Conservation (phyloP, 2,888 invertebrate species). For the Pachymerium ferrugineum region DNA sequence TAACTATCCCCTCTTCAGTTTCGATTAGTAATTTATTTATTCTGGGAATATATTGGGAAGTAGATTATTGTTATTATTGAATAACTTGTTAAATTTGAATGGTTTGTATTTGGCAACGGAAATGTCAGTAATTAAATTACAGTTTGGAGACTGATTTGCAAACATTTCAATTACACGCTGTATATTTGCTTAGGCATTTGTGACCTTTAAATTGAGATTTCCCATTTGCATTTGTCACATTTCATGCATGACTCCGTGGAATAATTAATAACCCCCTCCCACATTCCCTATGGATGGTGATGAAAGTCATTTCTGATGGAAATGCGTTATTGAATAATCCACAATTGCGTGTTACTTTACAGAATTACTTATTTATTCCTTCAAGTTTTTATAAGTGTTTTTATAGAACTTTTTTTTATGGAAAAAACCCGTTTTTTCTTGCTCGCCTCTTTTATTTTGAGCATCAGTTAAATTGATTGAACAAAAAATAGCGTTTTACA, state of each 20-base stretch:
- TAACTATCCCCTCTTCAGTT: too few species aligned
- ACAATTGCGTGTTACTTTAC: too few species aligned
- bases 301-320: neutral
- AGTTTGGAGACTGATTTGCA: neutral
- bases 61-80: too few species aligned
- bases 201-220: constrained; percentile 13
- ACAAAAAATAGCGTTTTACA: neutral
- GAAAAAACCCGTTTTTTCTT: too few species aligned
- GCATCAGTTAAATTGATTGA: neutral
- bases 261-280: neutral
- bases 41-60: too few species aligned
- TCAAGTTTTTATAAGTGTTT: too few species aligned
- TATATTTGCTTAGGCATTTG: neutral
- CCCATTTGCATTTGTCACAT: neutral
- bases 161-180: constrained; percentile 3
- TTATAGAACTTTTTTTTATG: too few species aligned
- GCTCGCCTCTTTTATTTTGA: too few species aligned
- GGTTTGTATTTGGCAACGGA: neutral
- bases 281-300: neutral
- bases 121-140: neutral
- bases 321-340: neutral
- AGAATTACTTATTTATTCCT: too few species aligned
- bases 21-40: too few species aligned
- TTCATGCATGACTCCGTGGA: neutral
- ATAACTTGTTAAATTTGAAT: too few species aligned